These are phyloP conservation scores for Andrena flavipes DNA, from an alignment of 2,888 invertebrate species.

Conservation along the genomic window DNA sequence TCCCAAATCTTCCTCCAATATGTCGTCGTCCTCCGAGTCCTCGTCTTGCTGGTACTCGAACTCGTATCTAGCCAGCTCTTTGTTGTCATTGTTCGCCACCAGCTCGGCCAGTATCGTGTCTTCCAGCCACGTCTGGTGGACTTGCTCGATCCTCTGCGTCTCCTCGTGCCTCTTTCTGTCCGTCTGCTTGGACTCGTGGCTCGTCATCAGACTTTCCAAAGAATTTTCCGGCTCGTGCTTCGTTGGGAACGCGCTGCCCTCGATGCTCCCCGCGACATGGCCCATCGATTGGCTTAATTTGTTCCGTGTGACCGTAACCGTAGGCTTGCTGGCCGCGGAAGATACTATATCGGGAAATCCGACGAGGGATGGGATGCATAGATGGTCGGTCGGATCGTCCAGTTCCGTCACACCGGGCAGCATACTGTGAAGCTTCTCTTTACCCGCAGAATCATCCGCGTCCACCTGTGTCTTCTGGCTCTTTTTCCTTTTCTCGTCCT, in stretches of 20 bases:
- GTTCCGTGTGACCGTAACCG: constrained; percentile 28
- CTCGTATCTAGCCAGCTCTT: constrained; percentile 74
- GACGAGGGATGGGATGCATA: constrained; percentile 82
- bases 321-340: constrained; percentile 63
- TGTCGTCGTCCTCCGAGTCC: constrained; percentile 79
- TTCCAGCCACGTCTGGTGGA: constrained; percentile 78
- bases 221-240: constrained; percentile 69
- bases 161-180: constrained; percentile 77
- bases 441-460: constrained; percentile 65
- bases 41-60: constrained; percentile 80
- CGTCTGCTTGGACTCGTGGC: constrained; percentile 55
- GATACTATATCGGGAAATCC: constrained; percentile 83
- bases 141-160: constrained; percentile 70
- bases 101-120: constrained; percentile 80
- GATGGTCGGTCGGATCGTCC: constrained; percentile 81
- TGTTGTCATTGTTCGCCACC: constrained; percentile 72
- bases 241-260: constrained; percentile 48
- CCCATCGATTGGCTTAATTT: constrained; percentile 61
- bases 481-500: constrained; percentile 64
- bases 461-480: constrained; percentile 70
- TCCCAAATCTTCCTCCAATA: constrained; percentile 82
- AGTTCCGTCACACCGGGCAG: constrained; percentile 79
- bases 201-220: constrained; percentile 66
- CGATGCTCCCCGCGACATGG: constrained; percentile 56
- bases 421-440: constrained; percentile 77